Evolutionary conservation across 2,797 vertebrate species (phyloP).

Genomic region (Amphiprion clarkii): DNA sequence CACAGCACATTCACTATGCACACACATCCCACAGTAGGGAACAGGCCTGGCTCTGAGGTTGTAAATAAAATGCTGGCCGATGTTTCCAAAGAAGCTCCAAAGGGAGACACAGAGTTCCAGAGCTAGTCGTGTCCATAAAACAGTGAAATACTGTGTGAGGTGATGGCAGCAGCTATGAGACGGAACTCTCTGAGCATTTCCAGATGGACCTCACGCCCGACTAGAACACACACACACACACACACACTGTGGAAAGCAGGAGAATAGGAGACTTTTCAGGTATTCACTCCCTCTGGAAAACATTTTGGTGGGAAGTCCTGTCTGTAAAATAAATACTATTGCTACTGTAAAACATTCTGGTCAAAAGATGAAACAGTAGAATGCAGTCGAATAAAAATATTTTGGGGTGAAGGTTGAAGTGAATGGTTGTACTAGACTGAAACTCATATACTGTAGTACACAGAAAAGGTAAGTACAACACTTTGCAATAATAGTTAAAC

Average conservation of each 20-base stretch:
- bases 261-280: constrained; percentile 29
- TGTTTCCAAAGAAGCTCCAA: constrained; percentile 76
- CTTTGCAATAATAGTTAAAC: too few species aligned
- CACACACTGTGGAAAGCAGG: constrained; percentile 5
- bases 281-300: constrained; percentile 41
- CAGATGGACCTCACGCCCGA: constrained; percentile 73
- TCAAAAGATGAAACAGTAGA: constrained; percentile 3
- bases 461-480: too few species aligned
- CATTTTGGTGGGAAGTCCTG: constrained; percentile 14
- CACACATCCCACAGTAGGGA: constrained; percentile 51
- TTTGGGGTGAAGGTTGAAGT: neutral
- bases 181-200: constrained; percentile 74
- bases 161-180: constrained; percentile 75
- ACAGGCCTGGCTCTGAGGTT: constrained; percentile 55
- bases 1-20: constrained; percentile 37
- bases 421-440: neutral
- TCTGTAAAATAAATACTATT: constrained; percentile 12
- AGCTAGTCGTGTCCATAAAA: constrained; percentile 77
- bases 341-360: constrained; percentile 6
- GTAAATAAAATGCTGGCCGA: constrained; percentile 80
- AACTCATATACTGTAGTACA: neutral
- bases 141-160: constrained; percentile 77
- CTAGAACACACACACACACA: constrained; percentile 52
- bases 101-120: constrained; percentile 71
- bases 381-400: constrained; percentile 6